Conservation (phyloP, 2,113 vertebrate species). For the Rhadina sibilatrix region DNA sequence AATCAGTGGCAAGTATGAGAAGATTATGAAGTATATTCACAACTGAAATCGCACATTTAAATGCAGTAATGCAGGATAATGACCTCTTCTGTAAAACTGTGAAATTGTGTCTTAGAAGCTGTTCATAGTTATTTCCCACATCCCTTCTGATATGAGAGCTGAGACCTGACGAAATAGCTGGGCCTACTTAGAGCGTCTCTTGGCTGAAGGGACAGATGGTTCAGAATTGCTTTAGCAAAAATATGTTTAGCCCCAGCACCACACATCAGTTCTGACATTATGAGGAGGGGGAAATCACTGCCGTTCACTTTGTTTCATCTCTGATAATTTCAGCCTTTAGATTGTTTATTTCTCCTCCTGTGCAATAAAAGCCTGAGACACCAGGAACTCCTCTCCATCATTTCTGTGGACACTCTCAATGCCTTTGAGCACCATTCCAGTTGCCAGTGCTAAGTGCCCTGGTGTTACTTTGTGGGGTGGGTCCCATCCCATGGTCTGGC, state of each 20-base stretch:
- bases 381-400: background rate
- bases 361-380: slow-evolving; percentile 24
- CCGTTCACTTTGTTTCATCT: background rate
- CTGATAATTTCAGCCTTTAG: background rate
- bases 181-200: background rate
- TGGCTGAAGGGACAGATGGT: background rate
- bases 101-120: slow-evolving; percentile 7
- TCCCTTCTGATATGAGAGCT: background rate
- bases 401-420: background rate
- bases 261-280: background rate
- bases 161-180: background rate
- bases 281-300: background rate
- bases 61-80: background rate
- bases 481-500: background rate
- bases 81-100: slow-evolving; percentile 10
- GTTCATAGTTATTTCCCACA: background rate
- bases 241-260: background rate
- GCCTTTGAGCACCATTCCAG: background rate
- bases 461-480: rapidly evolving
- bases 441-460: rapidly evolving
- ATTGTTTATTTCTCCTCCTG: slow-evolving; percentile 31
- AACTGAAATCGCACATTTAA: background rate
- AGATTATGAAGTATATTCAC: slow-evolving; percentile 1
- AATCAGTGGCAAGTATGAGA: background rate
- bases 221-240: background rate